A percentile compares a stretch with the other conserved stretches of the same genome.
These are phyloP conservation scores for Clarias platycephalus DNA, from an alignment of 2,797 vertebrate genomes.

Conservation along the genomic window DNA sequence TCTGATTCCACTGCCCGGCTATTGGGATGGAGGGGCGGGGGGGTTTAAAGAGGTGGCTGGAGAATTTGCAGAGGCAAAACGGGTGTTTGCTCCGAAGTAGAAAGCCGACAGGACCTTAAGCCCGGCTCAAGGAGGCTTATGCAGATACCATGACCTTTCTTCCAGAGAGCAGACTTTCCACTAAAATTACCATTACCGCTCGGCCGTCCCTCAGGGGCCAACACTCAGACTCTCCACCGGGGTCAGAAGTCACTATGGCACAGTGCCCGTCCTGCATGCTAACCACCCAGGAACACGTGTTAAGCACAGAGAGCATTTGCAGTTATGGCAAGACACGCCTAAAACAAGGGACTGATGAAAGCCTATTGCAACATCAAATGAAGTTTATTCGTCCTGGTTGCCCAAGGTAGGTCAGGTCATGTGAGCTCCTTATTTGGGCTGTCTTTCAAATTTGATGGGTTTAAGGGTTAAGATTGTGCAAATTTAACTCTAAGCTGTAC, in stretches of 20 bases:
- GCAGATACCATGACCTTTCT: conserved; percentile 97
- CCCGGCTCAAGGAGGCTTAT: conserved; percentile 88
- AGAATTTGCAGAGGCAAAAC: conserved; percentile 52
- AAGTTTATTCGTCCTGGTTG: conserved; percentile 24
- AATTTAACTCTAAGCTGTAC: not conserved
- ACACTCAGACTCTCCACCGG: conserved; percentile 72
- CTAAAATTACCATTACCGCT: conserved; percentile 93
- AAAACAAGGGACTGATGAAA: conserved; percentile 37
- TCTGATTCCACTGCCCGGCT: conserved; percentile 34
- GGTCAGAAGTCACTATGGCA: conserved; percentile 86
- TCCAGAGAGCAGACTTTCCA: conserved; percentile 91
- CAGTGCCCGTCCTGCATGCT: conserved; percentile 78
- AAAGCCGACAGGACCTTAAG: conserved; percentile 84
- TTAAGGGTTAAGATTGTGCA: not conserved
- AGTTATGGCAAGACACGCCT: conserved; percentile 20
- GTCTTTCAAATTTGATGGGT: not conserved
- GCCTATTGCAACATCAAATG: conserved; percentile 19
- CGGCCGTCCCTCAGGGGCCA: conserved; percentile 76
- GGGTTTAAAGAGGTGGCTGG: conserved; percentile 25
- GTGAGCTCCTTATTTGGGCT: not conserved
- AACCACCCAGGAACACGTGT: conserved; percentile 78
- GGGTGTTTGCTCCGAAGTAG: conserved; percentile 64
- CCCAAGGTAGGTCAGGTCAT: conserved; percentile 14
- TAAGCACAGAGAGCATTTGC: conserved; percentile 63
- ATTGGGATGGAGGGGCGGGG: not conserved